Conservation (phyloP, 2,113 vertebrate species). For the Psilopogon haemacephalus region DNA sequence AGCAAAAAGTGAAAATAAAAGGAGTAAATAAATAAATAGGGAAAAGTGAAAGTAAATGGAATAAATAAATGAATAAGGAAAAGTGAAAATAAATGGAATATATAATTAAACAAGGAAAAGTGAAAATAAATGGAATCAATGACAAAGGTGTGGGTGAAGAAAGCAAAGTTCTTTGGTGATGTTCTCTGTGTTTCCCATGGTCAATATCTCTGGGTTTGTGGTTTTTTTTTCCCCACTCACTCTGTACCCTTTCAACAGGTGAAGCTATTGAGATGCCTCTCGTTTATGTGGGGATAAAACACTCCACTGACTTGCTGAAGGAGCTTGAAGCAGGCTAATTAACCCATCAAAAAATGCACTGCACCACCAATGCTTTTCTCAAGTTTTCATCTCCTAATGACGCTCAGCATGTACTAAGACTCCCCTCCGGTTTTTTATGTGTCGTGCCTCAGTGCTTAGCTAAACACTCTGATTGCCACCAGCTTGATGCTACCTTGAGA, state of each 20-base stretch:
- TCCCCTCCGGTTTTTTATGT: neutral
- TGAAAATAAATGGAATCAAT: neutral
- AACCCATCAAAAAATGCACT: neutral
- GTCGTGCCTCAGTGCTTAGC: conserved; percentile 23
- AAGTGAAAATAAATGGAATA: too few relatives aligned
- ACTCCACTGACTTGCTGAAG: conserved; percentile 1
- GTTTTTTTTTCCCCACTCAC: neutral
- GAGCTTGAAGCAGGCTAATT: conserved; percentile 27
- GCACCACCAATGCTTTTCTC: conserved; percentile 16
- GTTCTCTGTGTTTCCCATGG: neutral
- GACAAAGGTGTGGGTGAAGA: neutral
- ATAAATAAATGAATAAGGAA: too few relatives aligned
- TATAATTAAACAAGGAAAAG: too few relatives aligned
- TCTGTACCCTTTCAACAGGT: neutral
- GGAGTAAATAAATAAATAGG: too few relatives aligned
- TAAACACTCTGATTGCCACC: conserved; percentile 48
- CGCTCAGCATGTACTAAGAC: conserved; percentile 2
- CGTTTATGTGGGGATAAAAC: neutral
- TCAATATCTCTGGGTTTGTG: neutral
- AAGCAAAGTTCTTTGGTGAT: neutral
- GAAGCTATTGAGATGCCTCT: neutral
- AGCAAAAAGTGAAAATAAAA: too few relatives aligned
- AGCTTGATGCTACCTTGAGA: conserved; percentile 40
- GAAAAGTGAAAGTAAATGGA: too few relatives aligned
- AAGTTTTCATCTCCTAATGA: conserved; percentile 37